Base-by-base conservation (phyloP, 2,888 invertebrate genomes). In the Tethea ocularis region DNA sequence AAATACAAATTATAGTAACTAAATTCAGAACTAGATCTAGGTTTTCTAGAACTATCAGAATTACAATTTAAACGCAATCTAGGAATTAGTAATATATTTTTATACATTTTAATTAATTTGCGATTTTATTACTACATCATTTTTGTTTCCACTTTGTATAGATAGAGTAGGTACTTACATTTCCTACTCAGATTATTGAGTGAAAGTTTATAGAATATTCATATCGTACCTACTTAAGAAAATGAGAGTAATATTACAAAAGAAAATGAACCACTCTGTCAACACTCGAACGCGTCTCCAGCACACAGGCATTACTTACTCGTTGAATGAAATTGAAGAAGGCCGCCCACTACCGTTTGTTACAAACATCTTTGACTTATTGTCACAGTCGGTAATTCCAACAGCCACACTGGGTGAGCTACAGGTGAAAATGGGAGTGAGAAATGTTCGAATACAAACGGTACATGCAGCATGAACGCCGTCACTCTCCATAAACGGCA, bases 201-300 rank as follows among this genome's bases (percentile, higher is more conserved):
- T n/a, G 29, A 10, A 11, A 17, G 2, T 33, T 53, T 11, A 53
- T 15, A 33, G 29, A 54, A 54, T 33, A 36, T 33, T 22, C 54
- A 29, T 54, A 22, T 20, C 7, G 15, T 29, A 17, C 53, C 59
- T 57, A 17, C 53, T 60, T 57, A 59, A 62, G 60, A 63, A 65
- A 64, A 59, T 63, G 59, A 58, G 68, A 69, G 69, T 69, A 61
- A 73, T 72, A 75, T 69, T 62, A 66, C 69, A 69, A 72, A 75
- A 78, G 74, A 77, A 80, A 83, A 82, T 78, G 77, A 81, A 80
- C 72, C 75, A 75, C 78, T 81, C 72, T 65, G 74, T 79, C 80
- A 78, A 78, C 78, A 80, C 72, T 78, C 68, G 57, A 64, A 69
- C 68, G 62, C 64, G 69, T 68, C 60, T 46, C 46, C 10, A 20